phyloP scores from a whole-genome alignment of 2,797 vertebrate genomes.

The Sebastes trivittatus region DNA sequence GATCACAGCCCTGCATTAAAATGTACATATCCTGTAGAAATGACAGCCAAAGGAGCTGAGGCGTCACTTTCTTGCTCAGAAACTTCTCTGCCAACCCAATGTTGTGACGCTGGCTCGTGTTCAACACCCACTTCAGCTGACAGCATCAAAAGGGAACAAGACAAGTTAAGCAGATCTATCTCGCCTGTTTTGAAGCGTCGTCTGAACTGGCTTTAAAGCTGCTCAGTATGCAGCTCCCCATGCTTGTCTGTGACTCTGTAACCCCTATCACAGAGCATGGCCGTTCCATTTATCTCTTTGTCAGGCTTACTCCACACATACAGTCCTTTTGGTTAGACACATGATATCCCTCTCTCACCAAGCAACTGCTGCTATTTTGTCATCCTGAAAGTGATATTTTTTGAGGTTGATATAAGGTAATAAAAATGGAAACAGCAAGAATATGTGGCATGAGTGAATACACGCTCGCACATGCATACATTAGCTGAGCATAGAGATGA shows the following conservation, averaged over 20 bases:
- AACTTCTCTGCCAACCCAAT: conserved; percentile 59
- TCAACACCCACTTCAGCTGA: conserved; percentile 71
- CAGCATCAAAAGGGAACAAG: conserved; percentile 76
- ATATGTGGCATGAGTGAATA: neutral
- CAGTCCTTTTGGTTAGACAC: conserved; percentile 36
- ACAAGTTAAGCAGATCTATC: conserved; percentile 79
- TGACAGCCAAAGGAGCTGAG: conserved; percentile 69
- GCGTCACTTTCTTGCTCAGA: conserved; percentile 66
- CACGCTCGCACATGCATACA: neutral
- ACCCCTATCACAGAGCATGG: conserved; percentile 60
- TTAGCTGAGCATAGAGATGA: neutral
- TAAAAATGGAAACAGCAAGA: neutral
- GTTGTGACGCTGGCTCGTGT: conserved; percentile 67
- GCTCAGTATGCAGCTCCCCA: conserved; percentile 60
- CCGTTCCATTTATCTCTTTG: conserved; percentile 60
- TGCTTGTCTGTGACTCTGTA: conserved; percentile 60
- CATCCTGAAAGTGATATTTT: conserved; percentile 8
- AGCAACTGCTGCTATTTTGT: conserved; percentile 19
- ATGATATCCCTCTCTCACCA: conserved; percentile 22
- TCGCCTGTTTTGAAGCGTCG: conserved; percentile 63
- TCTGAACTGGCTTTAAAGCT: conserved; percentile 77
- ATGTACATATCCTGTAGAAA: conserved; percentile 48
- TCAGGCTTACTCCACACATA: conserved; percentile 37
- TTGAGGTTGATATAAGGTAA: neutral
- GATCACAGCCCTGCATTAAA: conserved; percentile 63